phyloP scores from a whole-genome alignment of 1,140 invertebrate genomes.

The Schmidtea mediterranea region DNA sequence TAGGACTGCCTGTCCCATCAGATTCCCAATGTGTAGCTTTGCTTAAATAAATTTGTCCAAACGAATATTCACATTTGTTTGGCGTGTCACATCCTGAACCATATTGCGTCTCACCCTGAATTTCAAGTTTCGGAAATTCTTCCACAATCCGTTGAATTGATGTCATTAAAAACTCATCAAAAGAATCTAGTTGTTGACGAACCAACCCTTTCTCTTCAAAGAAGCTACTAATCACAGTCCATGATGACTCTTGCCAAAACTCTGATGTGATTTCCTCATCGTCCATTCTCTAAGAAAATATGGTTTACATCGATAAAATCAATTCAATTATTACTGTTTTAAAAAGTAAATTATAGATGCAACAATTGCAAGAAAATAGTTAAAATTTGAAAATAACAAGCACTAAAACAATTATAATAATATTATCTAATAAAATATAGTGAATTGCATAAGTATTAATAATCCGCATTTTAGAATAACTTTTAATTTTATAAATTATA shows the following conservation, averaged over 20 bases:
- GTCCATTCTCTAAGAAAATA: neutral
- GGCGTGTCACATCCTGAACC: conserved; percentile 34
- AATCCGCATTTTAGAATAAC: no score
- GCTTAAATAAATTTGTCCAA: conserved; percentile 92
- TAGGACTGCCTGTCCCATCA: conserved; percentile 80
- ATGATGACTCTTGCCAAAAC: conserved; percentile 96
- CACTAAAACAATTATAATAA: no score
- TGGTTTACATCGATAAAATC: no score
- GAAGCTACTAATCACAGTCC: conserved; percentile 96
- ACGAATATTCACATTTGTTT: conserved; percentile 54
- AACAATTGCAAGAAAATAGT: no score
- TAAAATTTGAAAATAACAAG: no score
- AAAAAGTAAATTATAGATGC: no score
- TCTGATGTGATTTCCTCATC: conserved; percentile 58
- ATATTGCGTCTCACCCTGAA: conserved; percentile 89
- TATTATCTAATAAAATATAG: no score
- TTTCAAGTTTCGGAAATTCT: conserved; percentile 80
- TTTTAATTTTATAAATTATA: no score
- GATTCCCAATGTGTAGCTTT: conserved; percentile 99
- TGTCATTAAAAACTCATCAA: conserved; percentile 99
- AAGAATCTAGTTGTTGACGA: conserved; percentile 87
- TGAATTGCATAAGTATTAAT: no score
- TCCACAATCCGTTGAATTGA: conserved; percentile 93
- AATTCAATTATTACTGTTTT: no score
- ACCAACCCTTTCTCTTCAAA: conserved; percentile 97